Evolutionary conservation across 2,113 vertebrate species (phyloP).

Genomic region (Scopus umbretta): DNA sequence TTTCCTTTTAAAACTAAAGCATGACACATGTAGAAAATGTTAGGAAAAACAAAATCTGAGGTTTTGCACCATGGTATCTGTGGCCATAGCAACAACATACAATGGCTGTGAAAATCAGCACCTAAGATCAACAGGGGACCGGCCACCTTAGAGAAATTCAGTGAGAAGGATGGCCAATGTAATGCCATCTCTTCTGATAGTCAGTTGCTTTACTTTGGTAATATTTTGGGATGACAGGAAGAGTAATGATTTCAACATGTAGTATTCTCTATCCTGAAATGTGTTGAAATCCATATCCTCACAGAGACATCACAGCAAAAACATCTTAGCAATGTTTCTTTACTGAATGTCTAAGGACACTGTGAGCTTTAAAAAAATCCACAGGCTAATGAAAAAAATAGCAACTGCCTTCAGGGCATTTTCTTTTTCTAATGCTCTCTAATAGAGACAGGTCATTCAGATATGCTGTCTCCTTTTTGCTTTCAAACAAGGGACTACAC

Average conservation of each 20-base stretch:
- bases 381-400: not conserved
- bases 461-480: not conserved
- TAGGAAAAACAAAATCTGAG: not conserved
- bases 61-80: not conserved
- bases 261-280: not conserved
- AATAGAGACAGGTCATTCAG: not conserved
- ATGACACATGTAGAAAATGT: not conserved
- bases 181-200: not conserved
- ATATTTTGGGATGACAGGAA: not conserved
- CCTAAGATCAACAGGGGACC: fast-evolving
- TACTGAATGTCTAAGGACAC: not conserved
- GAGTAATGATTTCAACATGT: not conserved
- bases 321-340: not conserved
- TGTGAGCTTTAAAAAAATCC: not conserved
- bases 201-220: not conserved
- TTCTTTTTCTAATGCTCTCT: not conserved
- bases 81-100: not conserved
- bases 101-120: not conserved
- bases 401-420: not conserved
- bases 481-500: not conserved
- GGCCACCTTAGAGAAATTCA: not conserved
- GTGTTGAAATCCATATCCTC: not conserved
- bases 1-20: not conserved
- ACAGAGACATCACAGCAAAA: not conserved
- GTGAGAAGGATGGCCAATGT: not conserved